Evolutionary conservation across 2,888 invertebrate genomes (phyloP).

Genomic region (Heliconius sara): DNA sequence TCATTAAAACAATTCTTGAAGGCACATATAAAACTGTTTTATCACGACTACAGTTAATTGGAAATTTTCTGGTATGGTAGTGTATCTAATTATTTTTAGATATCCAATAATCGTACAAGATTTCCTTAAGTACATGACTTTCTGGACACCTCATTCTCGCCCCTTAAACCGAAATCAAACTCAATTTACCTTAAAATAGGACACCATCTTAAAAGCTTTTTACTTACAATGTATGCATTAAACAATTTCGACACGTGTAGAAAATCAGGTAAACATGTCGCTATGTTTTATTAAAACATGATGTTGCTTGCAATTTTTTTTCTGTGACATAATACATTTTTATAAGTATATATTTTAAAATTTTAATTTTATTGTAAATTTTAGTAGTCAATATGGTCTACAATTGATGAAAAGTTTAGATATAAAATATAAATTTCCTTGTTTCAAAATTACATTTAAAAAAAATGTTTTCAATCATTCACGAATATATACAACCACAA

Average conservation of each 20-base stretch:
- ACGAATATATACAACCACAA: not conserved
- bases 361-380: not conserved
- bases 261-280: slow-evolving; percentile 33
- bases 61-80: not conserved
- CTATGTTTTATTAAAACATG: not conserved
- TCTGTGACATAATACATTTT: no score
- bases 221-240: slow-evolving; percentile 40
- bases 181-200: slow-evolving; percentile 48
- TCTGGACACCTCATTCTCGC: slow-evolving; percentile 27
- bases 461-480: no score
- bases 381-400: not conserved
- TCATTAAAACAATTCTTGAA: slow-evolving; percentile 4
- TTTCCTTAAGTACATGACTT: not conserved
- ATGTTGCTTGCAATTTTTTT: not conserved
- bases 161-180: slow-evolving; percentile 36
- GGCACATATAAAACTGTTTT: not conserved
- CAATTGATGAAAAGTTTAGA: no score
- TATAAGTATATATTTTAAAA: no score
- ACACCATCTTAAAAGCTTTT: slow-evolving; percentile 51
- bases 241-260: slow-evolving; percentile 41
- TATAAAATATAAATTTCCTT: no score
- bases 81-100: not conserved
- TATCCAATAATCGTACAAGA: not conserved
- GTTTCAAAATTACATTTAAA: no score
- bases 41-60: not conserved